Conservation (phyloP, 2,113 vertebrate genomes). For the Charina bottae region DNA sequence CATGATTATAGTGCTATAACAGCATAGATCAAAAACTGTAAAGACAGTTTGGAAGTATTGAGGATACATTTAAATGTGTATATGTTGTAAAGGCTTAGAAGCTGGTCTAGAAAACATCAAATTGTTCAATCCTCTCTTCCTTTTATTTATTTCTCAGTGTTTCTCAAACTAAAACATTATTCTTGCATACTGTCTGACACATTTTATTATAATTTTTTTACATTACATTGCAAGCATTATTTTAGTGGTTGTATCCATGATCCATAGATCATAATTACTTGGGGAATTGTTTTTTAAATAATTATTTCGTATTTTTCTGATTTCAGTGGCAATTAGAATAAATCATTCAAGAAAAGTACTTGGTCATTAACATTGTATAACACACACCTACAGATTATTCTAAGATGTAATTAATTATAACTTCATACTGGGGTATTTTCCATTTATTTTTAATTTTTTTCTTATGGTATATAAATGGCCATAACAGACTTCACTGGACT, state of each 20-base stretch:
- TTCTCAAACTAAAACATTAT: not conserved
- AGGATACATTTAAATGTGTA: not conserved
- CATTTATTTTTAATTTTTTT: conserved; percentile 3
- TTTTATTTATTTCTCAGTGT: not conserved
- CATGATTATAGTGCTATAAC: not conserved
- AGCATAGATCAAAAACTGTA: not conserved
- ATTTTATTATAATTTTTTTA: not conserved
- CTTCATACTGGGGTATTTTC: not conserved
- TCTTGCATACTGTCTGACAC: not conserved
- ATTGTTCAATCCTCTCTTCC: not conserved
- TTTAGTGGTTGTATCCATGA: not conserved
- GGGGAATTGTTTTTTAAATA: not conserved
- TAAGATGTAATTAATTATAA: conserved; percentile 2
- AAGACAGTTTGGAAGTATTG: not conserved
- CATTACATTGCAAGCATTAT: not conserved
- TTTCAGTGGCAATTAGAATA: not conserved
- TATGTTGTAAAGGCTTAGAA: not conserved
- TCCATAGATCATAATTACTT: not conserved
- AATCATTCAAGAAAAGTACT: not conserved
- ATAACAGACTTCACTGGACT: not conserved
- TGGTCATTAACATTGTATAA: not conserved
- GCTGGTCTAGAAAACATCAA: not conserved
- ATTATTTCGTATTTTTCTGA: not conserved
- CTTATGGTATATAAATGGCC: conserved; percentile 4
- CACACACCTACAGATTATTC: not conserved